A percentile compares a stretch with the other conserved stretches of the same genome.
These are phyloP conservation scores for Phlogophora meticulosa DNA, from an alignment of 2,888 invertebrate species.

Conservation along the genomic window DNA sequence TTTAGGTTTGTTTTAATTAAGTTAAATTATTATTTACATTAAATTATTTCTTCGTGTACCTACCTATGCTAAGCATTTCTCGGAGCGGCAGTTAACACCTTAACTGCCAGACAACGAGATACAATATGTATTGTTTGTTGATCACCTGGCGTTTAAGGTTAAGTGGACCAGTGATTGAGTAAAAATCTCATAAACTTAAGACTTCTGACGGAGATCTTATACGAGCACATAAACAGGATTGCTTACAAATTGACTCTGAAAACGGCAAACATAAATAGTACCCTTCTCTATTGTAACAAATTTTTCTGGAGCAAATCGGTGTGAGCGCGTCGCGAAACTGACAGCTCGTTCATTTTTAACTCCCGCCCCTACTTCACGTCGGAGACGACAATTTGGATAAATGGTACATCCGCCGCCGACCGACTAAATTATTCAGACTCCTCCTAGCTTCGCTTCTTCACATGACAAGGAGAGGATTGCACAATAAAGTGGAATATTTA, in stretches of 20 bases:
- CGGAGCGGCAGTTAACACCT: not conserved
- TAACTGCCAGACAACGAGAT: too few relatives aligned
- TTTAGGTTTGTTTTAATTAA: slow-evolving; percentile 18
- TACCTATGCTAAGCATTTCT: not conserved
- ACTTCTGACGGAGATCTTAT: slow-evolving; percentile 39
- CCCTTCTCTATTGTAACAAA: slow-evolving; percentile 67
- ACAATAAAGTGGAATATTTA: slow-evolving; percentile 89
- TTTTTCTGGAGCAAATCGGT: slow-evolving; percentile 74
- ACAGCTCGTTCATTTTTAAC: slow-evolving; percentile 87
- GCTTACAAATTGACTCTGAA: slow-evolving; percentile 70
- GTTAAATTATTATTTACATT: slow-evolving; percentile 10
- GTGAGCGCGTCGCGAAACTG: slow-evolving; percentile 76
- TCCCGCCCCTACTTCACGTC: slow-evolving; percentile 75
- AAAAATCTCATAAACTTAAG: slow-evolving; percentile 21
- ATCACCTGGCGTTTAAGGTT: too few relatives aligned
- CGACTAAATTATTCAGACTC: slow-evolving; percentile 86
- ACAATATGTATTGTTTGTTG: too few relatives aligned
- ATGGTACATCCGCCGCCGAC: slow-evolving; percentile 85
- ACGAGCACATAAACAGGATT: slow-evolving; percentile 49
- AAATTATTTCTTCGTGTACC: slow-evolving; percentile 1
- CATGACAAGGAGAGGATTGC: slow-evolving; percentile 86
- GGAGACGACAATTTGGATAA: slow-evolving; percentile 88
- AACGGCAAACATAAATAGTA: slow-evolving; percentile 75
- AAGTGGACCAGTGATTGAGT: not conserved
- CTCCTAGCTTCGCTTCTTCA: slow-evolving; percentile 82